phyloP scores from a whole-genome alignment of 2,888 invertebrate genomes.

The Stenodera caucasica region DNA sequence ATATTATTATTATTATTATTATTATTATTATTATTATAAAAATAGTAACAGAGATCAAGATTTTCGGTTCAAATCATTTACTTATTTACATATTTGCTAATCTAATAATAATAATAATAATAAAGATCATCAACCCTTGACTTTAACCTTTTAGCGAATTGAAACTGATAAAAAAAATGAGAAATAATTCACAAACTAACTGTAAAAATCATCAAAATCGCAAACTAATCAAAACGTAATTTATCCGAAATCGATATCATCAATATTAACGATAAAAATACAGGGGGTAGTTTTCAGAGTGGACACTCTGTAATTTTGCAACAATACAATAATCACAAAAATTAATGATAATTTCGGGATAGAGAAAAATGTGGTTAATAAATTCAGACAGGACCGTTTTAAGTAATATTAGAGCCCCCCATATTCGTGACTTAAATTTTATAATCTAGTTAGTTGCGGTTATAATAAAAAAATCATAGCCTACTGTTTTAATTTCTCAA shows the following conservation, averaged over 20 bases:
- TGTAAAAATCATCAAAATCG: background rate
- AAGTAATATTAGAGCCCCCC: no score
- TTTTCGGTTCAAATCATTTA: background rate
- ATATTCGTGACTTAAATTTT: no score
- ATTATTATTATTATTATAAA: background rate
- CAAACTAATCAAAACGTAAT: background rate
- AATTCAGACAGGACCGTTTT: no score
- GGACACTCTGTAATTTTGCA: background rate
- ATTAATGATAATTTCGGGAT: no score
- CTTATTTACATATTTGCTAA: background rate
- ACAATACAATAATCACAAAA: no score
- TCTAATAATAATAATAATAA: background rate
- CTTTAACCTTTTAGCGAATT: conserved; percentile 3
- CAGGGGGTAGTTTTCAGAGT: background rate
- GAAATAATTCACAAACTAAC: no score
- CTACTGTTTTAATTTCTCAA: no score
- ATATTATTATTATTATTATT: background rate
- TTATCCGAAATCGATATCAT: background rate
- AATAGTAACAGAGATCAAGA: conserved; percentile 1
- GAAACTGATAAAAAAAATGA: no score
- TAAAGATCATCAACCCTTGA: background rate
- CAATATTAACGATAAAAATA: background rate
- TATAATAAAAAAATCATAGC: background rate
- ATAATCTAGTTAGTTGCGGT: background rate
- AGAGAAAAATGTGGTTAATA: no score